Percentiles rank a stretch among this genome's conserved stretches.
Conservation (phyloP, 2,797 vertebrate genomes). For the Coregonus ussuriensis region DNA sequence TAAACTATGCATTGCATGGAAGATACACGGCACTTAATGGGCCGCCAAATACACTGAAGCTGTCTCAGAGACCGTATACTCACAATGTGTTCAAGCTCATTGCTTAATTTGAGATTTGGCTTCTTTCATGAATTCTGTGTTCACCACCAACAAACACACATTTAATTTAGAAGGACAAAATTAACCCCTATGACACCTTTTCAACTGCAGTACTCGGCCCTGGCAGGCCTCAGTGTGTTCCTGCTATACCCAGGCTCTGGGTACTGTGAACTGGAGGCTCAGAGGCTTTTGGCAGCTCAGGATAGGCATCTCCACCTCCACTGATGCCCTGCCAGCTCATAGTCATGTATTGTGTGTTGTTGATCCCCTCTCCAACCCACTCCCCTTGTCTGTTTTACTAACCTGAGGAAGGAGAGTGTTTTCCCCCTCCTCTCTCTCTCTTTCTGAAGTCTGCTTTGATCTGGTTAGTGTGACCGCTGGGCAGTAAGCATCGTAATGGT, state of each 20-base stretch:
- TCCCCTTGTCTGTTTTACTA: constrained; percentile 1
- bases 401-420: constrained; percentile 10
- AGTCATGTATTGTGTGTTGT: constrained; percentile 1
- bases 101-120: no score
- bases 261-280: not conserved
- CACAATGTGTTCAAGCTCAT: no score
- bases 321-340: constrained; percentile 8
- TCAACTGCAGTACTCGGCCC: not conserved
- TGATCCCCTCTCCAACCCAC: constrained; percentile 1
- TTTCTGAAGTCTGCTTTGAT: constrained; percentile 26
- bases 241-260: no score
- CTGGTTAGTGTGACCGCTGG: constrained; percentile 38
- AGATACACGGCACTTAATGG: no score
- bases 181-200: not conserved
- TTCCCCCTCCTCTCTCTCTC: constrained; percentile 13
- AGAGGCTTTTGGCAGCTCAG: constrained; percentile 20
- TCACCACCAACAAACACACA: not conserved
- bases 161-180: not conserved
- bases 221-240: not conserved
- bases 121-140: not conserved
- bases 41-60: no score
- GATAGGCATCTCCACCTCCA: constrained; percentile 25
- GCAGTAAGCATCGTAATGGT: constrained; percentile 42
- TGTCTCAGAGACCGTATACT: no score
- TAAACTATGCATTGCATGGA: no score